Evolutionary conservation across 2,888 invertebrate genomes (phyloP), one percentile per base, ranked within the genome.

Genomic region (Leptinotarsa juncta): DNA sequence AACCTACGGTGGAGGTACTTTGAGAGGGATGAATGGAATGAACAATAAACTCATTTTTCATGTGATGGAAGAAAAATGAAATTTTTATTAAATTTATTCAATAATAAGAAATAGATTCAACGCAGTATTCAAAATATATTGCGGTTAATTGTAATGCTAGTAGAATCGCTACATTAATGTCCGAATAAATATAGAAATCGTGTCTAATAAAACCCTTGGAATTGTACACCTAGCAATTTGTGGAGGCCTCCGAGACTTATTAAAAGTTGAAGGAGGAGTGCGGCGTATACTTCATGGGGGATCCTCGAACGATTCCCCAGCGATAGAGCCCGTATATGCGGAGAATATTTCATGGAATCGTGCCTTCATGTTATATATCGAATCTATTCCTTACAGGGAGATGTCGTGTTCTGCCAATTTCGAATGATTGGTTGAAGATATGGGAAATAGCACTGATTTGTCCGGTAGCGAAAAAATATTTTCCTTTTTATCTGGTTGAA

Each of bases 221-320:
- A 57, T 57, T 57, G 57, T 57, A 69, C 57, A 69, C 57, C 69
- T 69, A 69, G 69, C 69, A 69, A 69, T 69, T 69, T 69, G 69
- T 48, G 48, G 42, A 57, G 51, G 57, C 69, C 69, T 69, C 16
- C 23, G 69, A 57, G 57, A 69, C 57, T 57, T 69, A 57, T 69
- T 69, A 57, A 49, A 69, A 69, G 69, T 69, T 20, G 69, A 53
- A 55, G 68, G 18, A 69, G 69, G 69, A 32, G 62, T 62, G n/a
- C 42, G n/a, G 32, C n/a, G 62, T 32, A 16, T 57, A 20, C 69
- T 57, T 55, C 69, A 69, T 69, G 69, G 69, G 69, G 69, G 69
- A 57, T 69, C 57, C 7, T 42, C n/a, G 32, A 57, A 62, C 62
- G 57, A 69, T 69, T 57, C 69, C 69, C 69, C 48, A 12, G 57